Percentiles rank a stretch among this genome's conserved stretches.
phyloP scores from a whole-genome alignment of 2,113 vertebrate species.

The Crotalus helleri region DNA sequence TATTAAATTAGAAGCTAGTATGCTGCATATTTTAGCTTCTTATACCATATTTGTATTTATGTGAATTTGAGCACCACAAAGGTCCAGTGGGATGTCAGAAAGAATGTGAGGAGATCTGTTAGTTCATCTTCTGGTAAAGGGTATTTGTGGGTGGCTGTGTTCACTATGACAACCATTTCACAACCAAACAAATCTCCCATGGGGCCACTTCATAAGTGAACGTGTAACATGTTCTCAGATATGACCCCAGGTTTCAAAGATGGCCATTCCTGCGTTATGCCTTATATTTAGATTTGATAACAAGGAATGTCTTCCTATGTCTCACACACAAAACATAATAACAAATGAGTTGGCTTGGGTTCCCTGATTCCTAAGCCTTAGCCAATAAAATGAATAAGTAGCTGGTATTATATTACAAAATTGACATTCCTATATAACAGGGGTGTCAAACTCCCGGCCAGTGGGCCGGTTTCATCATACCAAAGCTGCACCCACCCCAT shows the following conservation, averaged over 20 bases:
- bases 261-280: neutral
- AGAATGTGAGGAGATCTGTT: neutral
- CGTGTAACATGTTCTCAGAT: neutral
- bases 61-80: neutral
- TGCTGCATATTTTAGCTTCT: neutral
- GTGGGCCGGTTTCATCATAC: no score
- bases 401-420: neutral
- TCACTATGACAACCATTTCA: neutral
- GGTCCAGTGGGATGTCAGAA: neutral
- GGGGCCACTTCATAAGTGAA: neutral
- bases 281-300: neutral
- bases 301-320: neutral
- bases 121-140: neutral
- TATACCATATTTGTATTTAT: neutral
- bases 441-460: no score
- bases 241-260: neutral
- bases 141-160: neutral
- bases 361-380: neutral
- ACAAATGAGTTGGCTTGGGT: neutral
- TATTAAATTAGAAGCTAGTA: neutral
- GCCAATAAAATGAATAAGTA: neutral
- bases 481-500: no score
- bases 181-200: neutral
- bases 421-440: neutral
- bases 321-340: neutral